phyloP scores from a whole-genome alignment of 2,888 invertebrate genomes.

The Choreutis nemorana region DNA sequence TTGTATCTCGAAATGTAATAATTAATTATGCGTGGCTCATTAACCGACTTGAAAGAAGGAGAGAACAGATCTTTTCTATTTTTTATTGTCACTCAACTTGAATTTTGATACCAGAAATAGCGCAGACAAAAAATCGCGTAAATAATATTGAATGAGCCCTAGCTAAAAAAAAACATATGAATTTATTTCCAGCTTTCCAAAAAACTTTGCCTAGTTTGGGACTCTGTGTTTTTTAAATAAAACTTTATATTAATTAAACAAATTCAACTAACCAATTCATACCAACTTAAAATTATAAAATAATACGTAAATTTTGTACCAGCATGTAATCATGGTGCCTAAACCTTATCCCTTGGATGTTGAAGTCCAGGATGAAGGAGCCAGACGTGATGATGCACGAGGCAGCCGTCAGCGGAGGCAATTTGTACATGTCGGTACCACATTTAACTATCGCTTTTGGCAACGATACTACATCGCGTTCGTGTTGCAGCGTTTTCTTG shows the following conservation, averaged over 20 bases:
- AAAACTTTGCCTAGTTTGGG: too few relatives aligned
- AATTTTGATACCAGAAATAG: too few relatives aligned
- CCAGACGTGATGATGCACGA: slow-evolving; percentile 56
- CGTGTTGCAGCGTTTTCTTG: slow-evolving; percentile 46
- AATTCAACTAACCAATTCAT: not conserved
- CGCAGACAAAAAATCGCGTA: too few relatives aligned
- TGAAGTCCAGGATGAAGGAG: slow-evolving; percentile 54
- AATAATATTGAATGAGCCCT: too few relatives aligned
- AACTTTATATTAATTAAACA: not conserved
- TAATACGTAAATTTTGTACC: slow-evolving; percentile 20
- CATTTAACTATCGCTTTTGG: slow-evolving; percentile 60
- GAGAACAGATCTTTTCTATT: too few relatives aligned
- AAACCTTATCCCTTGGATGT: slow-evolving; percentile 50
- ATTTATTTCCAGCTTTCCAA: too few relatives aligned
- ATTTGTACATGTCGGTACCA: slow-evolving; percentile 47
- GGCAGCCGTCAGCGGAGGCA: slow-evolving; percentile 49
- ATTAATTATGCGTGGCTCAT: too few relatives aligned
- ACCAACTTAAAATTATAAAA: not conserved
- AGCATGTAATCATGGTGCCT: slow-evolving; percentile 47
- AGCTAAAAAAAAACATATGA: too few relatives aligned
- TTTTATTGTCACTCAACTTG: too few relatives aligned
- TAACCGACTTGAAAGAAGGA: too few relatives aligned
- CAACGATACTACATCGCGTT: slow-evolving; percentile 39
- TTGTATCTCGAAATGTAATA: too few relatives aligned
- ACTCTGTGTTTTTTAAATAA: too few relatives aligned